phyloP scores from a whole-genome alignment of 2,888 invertebrate species.

The Heliconius hortense region DNA sequence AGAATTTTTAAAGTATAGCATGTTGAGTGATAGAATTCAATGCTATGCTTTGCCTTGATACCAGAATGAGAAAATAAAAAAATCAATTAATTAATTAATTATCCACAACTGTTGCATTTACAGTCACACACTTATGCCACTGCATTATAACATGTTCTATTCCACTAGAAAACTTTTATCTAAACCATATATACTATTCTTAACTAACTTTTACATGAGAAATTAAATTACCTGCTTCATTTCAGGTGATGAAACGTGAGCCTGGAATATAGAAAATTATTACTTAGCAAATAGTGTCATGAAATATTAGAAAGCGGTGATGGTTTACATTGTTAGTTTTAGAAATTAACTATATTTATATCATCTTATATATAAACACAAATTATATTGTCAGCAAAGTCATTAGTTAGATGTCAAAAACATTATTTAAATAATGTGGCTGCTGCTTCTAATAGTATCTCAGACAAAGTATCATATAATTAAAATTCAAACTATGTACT shows the following conservation, averaged over 20 bases:
- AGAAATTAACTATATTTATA: conserved; percentile 13
- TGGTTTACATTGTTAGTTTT: conserved; percentile 9
- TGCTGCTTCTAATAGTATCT: conserved; percentile 37
- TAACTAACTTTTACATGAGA: conserved; percentile 3
- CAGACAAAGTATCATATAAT: conserved; percentile 1
- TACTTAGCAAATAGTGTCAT: conserved; percentile 10
- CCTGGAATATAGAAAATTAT: conserved; percentile 63
- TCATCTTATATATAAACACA: not conserved
- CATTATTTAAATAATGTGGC: conserved; percentile 30
- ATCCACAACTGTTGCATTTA: no score
- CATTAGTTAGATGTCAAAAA: not conserved
- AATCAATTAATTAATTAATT: no score
- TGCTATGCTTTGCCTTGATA: no score
- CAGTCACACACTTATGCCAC: no score
- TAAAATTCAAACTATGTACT: not conserved
- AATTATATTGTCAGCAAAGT: not conserved
- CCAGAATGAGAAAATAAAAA: no score
- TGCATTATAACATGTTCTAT: not conserved
- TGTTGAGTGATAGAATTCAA: no score
- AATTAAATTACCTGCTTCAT: conserved; percentile 78
- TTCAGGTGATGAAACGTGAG: conserved; percentile 77
- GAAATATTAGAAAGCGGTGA: conserved; percentile 10
- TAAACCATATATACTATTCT: not conserved
- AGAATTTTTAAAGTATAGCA: no score
- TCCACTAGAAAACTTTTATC: no score